Evolutionary conservation across 2,113 vertebrate species (phyloP), one percentile per base, ranked within the genome.

Genomic region (Cromileptes altivelis): DNA sequence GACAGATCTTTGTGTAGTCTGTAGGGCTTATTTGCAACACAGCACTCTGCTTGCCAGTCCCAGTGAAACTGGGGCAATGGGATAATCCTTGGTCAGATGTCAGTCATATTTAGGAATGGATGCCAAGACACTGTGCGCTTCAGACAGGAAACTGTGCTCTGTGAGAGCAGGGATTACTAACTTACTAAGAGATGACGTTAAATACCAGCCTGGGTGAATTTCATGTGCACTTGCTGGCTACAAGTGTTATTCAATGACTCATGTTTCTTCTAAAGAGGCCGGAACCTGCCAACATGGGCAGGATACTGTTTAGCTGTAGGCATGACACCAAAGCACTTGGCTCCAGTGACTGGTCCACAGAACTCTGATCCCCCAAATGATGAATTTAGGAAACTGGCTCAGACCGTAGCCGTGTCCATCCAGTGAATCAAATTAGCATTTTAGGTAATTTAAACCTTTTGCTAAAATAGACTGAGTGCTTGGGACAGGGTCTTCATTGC

Each of bases 11-110:
- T 84, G 74, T 80, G 81, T 65, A 27, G 78, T 70, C 83, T 85
- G 47, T 79, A 72, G 78, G 58, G 63, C 70, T 77, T 57, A 65
- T 80, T 63, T 77, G 69, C 18, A 1, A 72, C 57, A 65, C 67
- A 67, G 60, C 6, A 6, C 67, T 68, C 13, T 63, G 85, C 62
- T 81, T 40, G 23, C 58, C 62, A 40, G 81, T 82, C 82, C 57
- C 69, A 58, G 65, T 78, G 85, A 86, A 93, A 86, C 69, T 90
- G 78, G 89, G 86, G 84, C 92, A 88, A 47, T 72, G 65, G 80
- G 78, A 81, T 92, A 91, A 90, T 88, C 88, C 84, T 55, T 47
- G 80, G 80, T 85, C 86, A 91, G 76, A 86, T 79, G 88, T 86
- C 86, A 84, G 74, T 85, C 84, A 85, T 86, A 82, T 85, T 90